Evolutionary conservation across 2,888 invertebrate species (phyloP).

Genomic region (Opisthograptis luteolata): DNA sequence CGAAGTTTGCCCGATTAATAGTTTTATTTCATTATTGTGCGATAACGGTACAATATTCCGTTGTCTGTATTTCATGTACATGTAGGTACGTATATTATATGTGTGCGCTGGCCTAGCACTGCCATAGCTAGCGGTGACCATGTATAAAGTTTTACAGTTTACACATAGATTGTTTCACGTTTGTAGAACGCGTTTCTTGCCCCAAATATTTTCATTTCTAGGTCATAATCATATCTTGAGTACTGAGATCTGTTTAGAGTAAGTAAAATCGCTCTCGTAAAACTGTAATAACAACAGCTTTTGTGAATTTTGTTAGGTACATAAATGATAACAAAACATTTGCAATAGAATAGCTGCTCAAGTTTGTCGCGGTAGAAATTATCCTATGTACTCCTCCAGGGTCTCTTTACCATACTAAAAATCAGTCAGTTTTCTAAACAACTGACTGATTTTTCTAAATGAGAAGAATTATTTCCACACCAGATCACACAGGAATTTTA

Average conservation of each 20-base stretch:
- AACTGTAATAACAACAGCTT: too few species aligned
- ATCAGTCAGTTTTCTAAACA: too few species aligned
- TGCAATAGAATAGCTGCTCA: too few species aligned
- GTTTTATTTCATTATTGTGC: slow-evolving; percentile 39
- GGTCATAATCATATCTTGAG: slow-evolving; percentile 6
- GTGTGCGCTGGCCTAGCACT: neutral
- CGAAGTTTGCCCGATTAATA: slow-evolving; percentile 51
- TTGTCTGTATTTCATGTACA: neutral
- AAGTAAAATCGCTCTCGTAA: neutral
- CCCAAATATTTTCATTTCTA: slow-evolving; percentile 14
- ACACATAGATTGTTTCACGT: slow-evolving; percentile 16
- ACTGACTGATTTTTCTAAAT: too few species aligned
- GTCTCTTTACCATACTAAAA: too few species aligned
- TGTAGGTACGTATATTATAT: too few species aligned
- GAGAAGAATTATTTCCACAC: too few species aligned
- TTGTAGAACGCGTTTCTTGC: slow-evolving; percentile 11
- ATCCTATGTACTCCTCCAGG: too few species aligned
- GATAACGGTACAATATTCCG: slow-evolving; percentile 45
- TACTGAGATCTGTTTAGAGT: neutral
- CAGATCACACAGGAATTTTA: too few species aligned
- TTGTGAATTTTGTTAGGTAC: too few species aligned
- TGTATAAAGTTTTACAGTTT: slow-evolving; percentile 23
- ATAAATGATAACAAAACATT: too few species aligned
- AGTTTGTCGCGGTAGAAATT: too few species aligned
- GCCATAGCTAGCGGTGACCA: slow-evolving; percentile 4